phyloP scores from a whole-genome alignment of 2,113 vertebrate genomes.

The Rhinichthys klamathensis region DNA sequence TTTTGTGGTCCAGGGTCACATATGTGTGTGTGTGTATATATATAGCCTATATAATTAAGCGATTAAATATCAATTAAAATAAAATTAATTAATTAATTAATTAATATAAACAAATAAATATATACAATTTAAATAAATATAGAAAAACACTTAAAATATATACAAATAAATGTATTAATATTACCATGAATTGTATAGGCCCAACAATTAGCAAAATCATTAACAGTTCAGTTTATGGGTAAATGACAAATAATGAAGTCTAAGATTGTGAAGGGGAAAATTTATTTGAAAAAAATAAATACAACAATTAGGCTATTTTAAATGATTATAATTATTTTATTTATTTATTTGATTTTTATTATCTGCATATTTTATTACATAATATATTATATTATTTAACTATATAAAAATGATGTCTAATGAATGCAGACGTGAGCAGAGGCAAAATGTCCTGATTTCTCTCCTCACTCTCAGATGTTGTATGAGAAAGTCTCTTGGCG shows the following conservation, averaged over 20 bases:
- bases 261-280: neutral
- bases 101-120: too few species aligned
- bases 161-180: neutral
- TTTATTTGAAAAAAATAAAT: neutral
- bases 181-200: neutral
- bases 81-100: too few species aligned
- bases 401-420: neutral
- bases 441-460: neutral
- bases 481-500: constrained; percentile 2
- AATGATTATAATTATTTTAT: neutral
- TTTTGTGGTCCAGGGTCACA: too few species aligned
- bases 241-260: neutral
- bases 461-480: neutral
- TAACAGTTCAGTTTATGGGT: neutral
- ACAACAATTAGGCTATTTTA: neutral
- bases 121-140: too few species aligned
- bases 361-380: neutral
- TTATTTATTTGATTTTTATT: neutral
- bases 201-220: neutral
- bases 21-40: too few species aligned
- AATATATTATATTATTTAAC: neutral
- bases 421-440: neutral
- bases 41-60: too few species aligned
- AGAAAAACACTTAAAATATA: too few species aligned
- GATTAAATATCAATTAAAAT: too few species aligned